Percentiles rank a stretch among this genome's conserved stretches.
Conservation (phyloP, 2,113 vertebrate genomes). For the Lophotis ruficrista region DNA sequence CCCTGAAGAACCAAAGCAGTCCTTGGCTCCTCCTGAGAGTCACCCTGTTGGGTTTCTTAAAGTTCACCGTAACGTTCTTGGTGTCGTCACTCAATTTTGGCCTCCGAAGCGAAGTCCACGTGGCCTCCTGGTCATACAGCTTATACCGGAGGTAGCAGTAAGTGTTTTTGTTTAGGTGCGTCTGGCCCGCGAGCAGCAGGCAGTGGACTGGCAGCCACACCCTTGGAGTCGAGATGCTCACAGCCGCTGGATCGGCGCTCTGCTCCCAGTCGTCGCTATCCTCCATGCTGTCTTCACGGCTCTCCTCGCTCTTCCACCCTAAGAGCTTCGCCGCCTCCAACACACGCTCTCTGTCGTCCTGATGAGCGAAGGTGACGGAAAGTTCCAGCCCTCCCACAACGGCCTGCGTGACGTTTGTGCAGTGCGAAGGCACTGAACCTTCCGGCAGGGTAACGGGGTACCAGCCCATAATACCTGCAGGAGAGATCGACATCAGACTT, state of each 20-base stretch:
- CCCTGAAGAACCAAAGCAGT: constrained; percentile 89
- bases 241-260: background rate
- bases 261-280: constrained; percentile 19
- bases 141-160: constrained; percentile 93
- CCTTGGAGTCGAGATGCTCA: constrained; percentile 82
- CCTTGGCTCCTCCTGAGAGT: constrained; percentile 79
- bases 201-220: constrained; percentile 88
- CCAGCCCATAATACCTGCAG: constrained; percentile 91
- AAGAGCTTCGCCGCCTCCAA: constrained; percentile 81
- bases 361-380: constrained; percentile 82
- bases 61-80: constrained; percentile 74
- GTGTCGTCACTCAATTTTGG: constrained; percentile 68
- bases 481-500: background rate
- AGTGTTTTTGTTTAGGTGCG: constrained; percentile 74
- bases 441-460: constrained; percentile 79
- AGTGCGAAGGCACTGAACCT: background rate
- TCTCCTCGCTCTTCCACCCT: constrained; percentile 79
- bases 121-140: constrained; percentile 82
- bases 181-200: constrained; percentile 81
- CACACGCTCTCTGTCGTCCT: constrained; percentile 83
- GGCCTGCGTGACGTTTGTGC: constrained; percentile 50
- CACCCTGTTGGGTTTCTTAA: constrained; percentile 76
- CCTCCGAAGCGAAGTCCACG: constrained; percentile 83
- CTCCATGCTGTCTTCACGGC: background rate
- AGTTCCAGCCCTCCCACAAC: constrained; percentile 88